A percentile compares a stretch with the other conserved stretches of the same genome.
These are phyloP conservation scores for Phasia obesa DNA, from an alignment of 2,888 invertebrate species.

Conservation along the genomic window DNA sequence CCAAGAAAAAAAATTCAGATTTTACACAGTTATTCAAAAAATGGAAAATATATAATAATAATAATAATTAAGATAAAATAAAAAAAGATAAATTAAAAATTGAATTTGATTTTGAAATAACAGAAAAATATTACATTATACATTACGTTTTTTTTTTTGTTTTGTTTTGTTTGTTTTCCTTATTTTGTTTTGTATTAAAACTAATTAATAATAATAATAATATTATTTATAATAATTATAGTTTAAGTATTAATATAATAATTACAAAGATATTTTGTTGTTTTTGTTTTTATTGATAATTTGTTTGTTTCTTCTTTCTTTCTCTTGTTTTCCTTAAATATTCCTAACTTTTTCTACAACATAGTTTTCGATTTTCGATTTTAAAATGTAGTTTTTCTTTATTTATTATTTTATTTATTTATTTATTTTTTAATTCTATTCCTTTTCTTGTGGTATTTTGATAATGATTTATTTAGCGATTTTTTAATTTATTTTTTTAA, in stretches of 20 bases:
- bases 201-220: constrained; percentile 69
- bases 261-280: constrained; percentile 68
- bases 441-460: constrained; percentile 19
- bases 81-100: constrained; percentile 21
- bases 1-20: constrained; percentile 57
- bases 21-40: constrained; percentile 64
- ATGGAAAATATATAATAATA: constrained; percentile 21
- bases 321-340: constrained; percentile 10
- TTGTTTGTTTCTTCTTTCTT: constrained; percentile 35
- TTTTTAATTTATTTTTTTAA: constrained; percentile 8
- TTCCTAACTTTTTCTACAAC: constrained; percentile 42
- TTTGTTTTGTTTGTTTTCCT: constrained; percentile 27
- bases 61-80: constrained; percentile 23
- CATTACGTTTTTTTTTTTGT: constrained; percentile 32
- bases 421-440: constrained; percentile 32
- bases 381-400: constrained; percentile 47
- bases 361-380: constrained; percentile 51
- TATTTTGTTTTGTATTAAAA: constrained; percentile 63
- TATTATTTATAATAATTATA: constrained; percentile 63
- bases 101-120: constrained; percentile 51
- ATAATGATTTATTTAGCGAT: constrained; percentile 9
- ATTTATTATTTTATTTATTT: constrained; percentile 2
- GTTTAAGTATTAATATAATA: constrained; percentile 44
- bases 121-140: constrained; percentile 43
- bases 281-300: constrained; percentile 37